Evolutionary conservation across 1,140 invertebrate species (phyloP), one percentile per base, ranked within the genome.

Genomic region (Neoseiulus cucumeris): DNA sequence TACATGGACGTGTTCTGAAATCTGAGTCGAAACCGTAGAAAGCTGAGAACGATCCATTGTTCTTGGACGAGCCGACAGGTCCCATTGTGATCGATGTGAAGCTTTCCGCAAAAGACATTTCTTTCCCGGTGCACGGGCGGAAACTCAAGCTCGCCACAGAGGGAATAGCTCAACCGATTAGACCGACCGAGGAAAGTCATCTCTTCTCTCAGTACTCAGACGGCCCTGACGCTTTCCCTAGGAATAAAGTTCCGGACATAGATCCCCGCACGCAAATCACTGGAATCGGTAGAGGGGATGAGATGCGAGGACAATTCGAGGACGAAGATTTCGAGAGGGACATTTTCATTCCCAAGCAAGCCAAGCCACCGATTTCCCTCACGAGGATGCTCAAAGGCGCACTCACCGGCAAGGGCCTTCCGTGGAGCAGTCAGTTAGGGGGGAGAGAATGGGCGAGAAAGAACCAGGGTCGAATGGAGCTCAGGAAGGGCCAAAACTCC

Each of bases 71-170:
- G 51, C 51, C 51, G 4, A 33, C 51, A 17, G 22, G 22, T 17
- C 51, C 51, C 12, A 59, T 59, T 1, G 22, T 25, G 14, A 59
- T 59, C 51, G 51, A 59, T 25, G 22, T 59, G 33, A 59, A 14
- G 22, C 51, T 33, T 17, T 59, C 51, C 12, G 25, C 25, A 17
- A 25, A 59, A 59, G 51, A 59, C 33, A 59, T 59, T 5, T 33
- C 25, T 14, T 59, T 59, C 33, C 51, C 51, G 14, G 51, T 59
- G 22, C 51, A 59, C 22, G 51, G 51, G 33, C 51, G 51, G 12
- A 59, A 59, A 25, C 51, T 59, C 51, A 59, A 59, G 22, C 51
- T 59, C 33, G 51, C 51, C 51, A 59, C 51, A 17, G 51, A 59
- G 22, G 51, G 51, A 17, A 59, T 59, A 29, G 14, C 51, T 2